Conservation (phyloP, 2,113 vertebrate genomes). For the Hypanus sabinus region DNA sequence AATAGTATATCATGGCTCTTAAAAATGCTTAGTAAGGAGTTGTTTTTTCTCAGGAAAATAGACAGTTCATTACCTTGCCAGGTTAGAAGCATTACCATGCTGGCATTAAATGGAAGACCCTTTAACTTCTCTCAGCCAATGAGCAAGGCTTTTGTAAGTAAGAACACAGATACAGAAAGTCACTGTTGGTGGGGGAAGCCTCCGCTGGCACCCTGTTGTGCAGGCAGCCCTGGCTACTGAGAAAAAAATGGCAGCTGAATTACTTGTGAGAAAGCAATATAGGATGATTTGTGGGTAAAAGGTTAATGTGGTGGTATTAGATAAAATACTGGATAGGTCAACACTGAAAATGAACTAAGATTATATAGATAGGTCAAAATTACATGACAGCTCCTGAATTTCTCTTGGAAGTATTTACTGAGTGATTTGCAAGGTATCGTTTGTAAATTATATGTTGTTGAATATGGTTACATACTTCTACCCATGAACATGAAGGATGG, state of each 20-base stretch:
- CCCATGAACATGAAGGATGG: not conserved
- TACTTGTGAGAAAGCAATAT: no score
- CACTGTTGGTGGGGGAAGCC: not conserved
- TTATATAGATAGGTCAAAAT: not conserved
- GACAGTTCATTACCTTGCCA: not conserved
- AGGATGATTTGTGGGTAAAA: no score
- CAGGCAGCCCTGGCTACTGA: no score
- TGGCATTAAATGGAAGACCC: not conserved
- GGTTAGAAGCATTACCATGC: not conserved
- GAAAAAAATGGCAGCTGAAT: no score
- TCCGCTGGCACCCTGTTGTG: no score
- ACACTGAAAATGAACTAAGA: not conserved
- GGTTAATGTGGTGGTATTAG: not conserved
- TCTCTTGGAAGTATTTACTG: not conserved
- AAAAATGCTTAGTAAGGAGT: not conserved
- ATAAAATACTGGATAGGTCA: not conserved
- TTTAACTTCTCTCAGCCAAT: not conserved
- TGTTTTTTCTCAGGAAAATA: not conserved
- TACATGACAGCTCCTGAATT: not conserved
- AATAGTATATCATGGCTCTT: not conserved
- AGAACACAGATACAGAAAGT: not conserved
- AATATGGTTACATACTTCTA: not conserved
- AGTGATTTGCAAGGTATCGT: not conserved
- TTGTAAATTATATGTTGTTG: not conserved
- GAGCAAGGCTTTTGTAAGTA: not conserved